Percentiles rank a stretch among this genome's conserved stretches.
These are phyloP conservation scores for Elysia chlorotica DNA, from an alignment of 1,140 invertebrate genomes.

Conservation along the genomic window DNA sequence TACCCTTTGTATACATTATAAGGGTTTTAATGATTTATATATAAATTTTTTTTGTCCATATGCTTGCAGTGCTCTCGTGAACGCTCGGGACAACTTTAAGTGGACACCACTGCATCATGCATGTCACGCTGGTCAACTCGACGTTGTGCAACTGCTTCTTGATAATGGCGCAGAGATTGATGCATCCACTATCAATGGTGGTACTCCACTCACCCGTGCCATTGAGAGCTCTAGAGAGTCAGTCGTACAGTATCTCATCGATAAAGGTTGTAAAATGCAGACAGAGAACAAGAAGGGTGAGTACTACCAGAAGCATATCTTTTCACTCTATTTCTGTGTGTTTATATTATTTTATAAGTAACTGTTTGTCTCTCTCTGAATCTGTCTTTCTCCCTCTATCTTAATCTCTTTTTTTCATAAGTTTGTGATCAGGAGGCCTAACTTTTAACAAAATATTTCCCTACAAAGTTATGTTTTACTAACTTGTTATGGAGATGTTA, in stretches of 20 bases:
- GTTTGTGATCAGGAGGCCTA: no score
- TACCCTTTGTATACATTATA: neutral
- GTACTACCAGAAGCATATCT: no score
- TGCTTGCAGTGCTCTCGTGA: constrained; percentile 55
- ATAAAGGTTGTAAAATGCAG: constrained; percentile 57
- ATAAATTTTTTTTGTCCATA: neutral
- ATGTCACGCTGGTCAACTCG: constrained; percentile 58
- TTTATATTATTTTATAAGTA: no score
- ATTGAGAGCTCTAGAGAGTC: constrained; percentile 59
- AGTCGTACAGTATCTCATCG: constrained; percentile 58
- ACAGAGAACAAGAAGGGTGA: constrained; percentile 61
- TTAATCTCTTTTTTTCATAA: no score
- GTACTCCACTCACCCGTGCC: constrained; percentile 61
- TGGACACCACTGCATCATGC: constrained; percentile 64
- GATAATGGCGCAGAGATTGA: constrained; percentile 59
- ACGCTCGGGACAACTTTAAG: constrained; percentile 62
- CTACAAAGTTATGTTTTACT: no score
- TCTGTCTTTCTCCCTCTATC: no score
- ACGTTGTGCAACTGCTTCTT: constrained; percentile 57
- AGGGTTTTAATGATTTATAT: neutral
- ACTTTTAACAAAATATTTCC: no score
- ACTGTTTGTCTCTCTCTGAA: no score
- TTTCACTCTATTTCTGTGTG: no score
- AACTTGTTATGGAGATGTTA: no score
- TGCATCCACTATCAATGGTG: constrained; percentile 58